These are phyloP conservation scores for Luffia ferchaultella DNA, from an alignment of 2,888 invertebrate species.

Conservation along the genomic window DNA sequence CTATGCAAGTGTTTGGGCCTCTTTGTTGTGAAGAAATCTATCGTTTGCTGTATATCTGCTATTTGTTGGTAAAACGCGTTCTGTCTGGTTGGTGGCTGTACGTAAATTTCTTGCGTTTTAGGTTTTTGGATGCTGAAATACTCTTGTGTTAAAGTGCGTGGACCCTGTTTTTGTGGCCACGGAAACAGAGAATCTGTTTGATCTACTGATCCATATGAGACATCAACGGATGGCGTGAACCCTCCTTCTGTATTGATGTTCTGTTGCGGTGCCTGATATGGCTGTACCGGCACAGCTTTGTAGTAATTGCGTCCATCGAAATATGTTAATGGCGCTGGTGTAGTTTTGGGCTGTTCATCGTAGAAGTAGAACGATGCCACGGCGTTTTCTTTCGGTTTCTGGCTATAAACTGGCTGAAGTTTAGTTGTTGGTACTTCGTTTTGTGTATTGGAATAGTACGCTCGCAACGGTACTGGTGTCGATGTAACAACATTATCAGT, in stretches of 20 bases:
- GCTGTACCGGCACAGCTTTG: constrained; percentile 35
- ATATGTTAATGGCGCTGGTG: constrained; percentile 61
- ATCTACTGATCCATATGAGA: constrained; percentile 51
- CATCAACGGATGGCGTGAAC: constrained; percentile 44
- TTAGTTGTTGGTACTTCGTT: constrained; percentile 62
- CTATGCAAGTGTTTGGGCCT: constrained; percentile 59
- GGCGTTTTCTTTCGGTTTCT: constrained; percentile 48
- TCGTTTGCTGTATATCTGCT: constrained; percentile 70
- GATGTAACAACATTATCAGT: constrained; percentile 55
- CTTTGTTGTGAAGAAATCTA: constrained; percentile 68
- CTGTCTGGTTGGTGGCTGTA: constrained; percentile 46
- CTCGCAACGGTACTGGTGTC: constrained; percentile 69
- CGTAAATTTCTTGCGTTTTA: constrained; percentile 39
- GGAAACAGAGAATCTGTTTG: constrained; percentile 52
- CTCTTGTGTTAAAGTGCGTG: constrained; percentile 57
- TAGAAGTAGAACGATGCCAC: constrained; percentile 74
- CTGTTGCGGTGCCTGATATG: constrained; percentile 29
- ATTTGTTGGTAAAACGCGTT: constrained; percentile 72
- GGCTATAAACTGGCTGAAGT: constrained; percentile 53
- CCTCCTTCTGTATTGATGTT: constrained; percentile 37
- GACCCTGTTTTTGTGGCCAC: constrained; percentile 60
- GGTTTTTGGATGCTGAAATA: constrained; percentile 61
- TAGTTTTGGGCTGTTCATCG: constrained; percentile 67
- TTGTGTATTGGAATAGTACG: constrained; percentile 67
- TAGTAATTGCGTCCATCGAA: constrained; percentile 56